These are phyloP conservation scores for Umimayanthus kanabou DNA, from an alignment of 92 coral and sea anemone species.

Conservation along the genomic window DNA sequence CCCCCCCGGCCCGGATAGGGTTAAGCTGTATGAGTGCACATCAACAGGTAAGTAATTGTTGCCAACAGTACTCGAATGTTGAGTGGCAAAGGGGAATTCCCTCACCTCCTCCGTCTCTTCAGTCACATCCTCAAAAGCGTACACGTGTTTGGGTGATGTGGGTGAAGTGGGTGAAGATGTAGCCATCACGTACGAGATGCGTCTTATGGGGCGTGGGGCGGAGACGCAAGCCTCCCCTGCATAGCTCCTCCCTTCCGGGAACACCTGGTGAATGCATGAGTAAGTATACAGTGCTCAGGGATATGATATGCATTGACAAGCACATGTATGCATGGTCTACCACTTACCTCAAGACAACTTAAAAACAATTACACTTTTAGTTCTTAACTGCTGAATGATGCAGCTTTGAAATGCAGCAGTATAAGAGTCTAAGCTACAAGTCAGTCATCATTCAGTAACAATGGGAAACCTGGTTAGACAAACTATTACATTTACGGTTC, in stretches of 20 bases:
- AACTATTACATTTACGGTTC: no score
- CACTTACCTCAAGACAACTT: background rate
- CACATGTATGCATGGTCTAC: background rate
- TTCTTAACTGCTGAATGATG: no score
- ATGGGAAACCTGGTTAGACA: no score
- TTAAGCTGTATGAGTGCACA: background rate
- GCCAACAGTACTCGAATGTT: background rate
- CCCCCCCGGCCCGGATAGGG: no score
- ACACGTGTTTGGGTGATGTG: slow-evolving; percentile 57
- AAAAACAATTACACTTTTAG: no score
- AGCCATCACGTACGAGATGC: slow-evolving; percentile 85
- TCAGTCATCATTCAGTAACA: no score
- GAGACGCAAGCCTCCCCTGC: slow-evolving; percentile 39
- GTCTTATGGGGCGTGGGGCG: slow-evolving; percentile 63
- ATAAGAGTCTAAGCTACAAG: no score
- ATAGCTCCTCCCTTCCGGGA: slow-evolving; percentile 23
- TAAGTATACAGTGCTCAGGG: background rate
- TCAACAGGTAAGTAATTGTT: background rate
- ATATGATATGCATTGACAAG: background rate
- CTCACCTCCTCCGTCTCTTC: slow-evolving; percentile 75
- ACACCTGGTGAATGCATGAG: slow-evolving; percentile 30
- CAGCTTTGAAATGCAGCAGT: no score
- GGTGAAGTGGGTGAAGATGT: slow-evolving; percentile 75
- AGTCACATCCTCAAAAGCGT: slow-evolving; percentile 60
- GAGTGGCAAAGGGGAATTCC: background rate